phyloP scores from a whole-genome alignment of 1,140 invertebrate species.

The Tetraneura akinire region DNA sequence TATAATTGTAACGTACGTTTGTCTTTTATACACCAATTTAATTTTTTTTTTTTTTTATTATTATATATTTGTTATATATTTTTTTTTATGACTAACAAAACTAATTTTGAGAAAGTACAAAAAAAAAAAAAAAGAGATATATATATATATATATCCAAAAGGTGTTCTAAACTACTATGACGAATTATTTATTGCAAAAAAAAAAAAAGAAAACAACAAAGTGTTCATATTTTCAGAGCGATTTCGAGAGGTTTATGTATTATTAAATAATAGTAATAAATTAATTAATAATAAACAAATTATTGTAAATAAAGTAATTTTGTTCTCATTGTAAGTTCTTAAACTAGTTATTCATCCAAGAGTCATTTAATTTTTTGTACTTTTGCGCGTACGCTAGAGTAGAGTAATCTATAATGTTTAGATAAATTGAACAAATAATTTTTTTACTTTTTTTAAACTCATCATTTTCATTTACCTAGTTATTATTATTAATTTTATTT shows the following conservation, averaged over 20 bases:
- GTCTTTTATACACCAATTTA: neutral
- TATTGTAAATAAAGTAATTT: conserved; percentile 43
- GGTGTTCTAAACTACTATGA: conserved; percentile 34
- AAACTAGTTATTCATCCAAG: conserved; percentile 26
- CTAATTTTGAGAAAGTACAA: conserved; percentile 42
- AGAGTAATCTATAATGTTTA: conserved; percentile 14
- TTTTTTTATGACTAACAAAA: conserved; percentile 43
- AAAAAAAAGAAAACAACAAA: conserved; percentile 29
- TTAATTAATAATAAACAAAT: conserved; percentile 11
- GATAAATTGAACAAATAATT: conserved; percentile 25
- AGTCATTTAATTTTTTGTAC: conserved; percentile 39
- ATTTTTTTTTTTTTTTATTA: neutral
- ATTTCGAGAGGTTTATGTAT: conserved; percentile 43
- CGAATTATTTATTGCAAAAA: conserved; percentile 39
- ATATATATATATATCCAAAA: conserved; percentile 39
- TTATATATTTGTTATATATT: conserved; percentile 23
- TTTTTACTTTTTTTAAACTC: conserved; percentile 38
- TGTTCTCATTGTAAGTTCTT: conserved; percentile 34
- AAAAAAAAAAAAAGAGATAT: too few species aligned
- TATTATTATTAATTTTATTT: conserved; percentile 34
- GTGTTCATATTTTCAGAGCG: conserved; percentile 49
- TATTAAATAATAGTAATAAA: conserved; percentile 25
- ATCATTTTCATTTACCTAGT: conserved; percentile 2
- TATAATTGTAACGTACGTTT: neutral
- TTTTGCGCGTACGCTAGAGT: conserved; percentile 28